A percentile compares a stretch with the other conserved stretches of the same genome.
These are phyloP conservation scores for Psix sp. DNA, from an alignment of 1,140 invertebrate species.

Conservation along the genomic window DNA sequence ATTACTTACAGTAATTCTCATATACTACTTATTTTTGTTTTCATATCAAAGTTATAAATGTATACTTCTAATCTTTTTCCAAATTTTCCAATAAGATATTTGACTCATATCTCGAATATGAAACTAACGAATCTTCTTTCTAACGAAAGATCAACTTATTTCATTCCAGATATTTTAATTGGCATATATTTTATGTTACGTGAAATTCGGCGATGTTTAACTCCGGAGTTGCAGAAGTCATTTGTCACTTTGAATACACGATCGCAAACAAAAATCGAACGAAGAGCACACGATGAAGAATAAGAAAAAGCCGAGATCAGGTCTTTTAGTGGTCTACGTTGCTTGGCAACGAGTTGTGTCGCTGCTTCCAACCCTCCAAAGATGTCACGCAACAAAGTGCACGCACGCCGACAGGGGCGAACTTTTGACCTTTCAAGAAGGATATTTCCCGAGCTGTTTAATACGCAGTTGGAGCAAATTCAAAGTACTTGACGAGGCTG, in stretches of 20 bases:
- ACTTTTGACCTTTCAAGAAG: slow-evolving; percentile 55
- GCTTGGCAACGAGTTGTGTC: slow-evolving; percentile 41
- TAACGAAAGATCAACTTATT: too few species aligned
- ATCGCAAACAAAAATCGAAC: slow-evolving; percentile 40
- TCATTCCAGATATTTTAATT: too few species aligned
- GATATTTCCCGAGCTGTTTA: slow-evolving; percentile 39
- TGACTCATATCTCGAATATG: too few species aligned
- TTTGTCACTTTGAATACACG: slow-evolving; percentile 4
- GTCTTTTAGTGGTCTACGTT: slow-evolving; percentile 47
- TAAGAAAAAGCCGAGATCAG: slow-evolving; percentile 37
- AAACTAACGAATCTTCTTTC: too few species aligned
- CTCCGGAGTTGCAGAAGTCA: slow-evolving; percentile 2
- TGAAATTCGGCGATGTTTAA: too few species aligned
- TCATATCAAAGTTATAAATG: too few species aligned
- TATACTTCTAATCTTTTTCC: too few species aligned
- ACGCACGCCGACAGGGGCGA: slow-evolving; percentile 40
- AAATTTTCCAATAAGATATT: too few species aligned
- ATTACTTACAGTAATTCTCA: too few species aligned
- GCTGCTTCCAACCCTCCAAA: slow-evolving; percentile 48
- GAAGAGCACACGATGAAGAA: slow-evolving; percentile 21
- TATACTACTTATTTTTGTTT: too few species aligned
- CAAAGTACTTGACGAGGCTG: too few species aligned
- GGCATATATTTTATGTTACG: too few species aligned
- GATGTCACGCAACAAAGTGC: slow-evolving; percentile 55
- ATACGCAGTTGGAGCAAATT: slow-evolving; percentile 27